Base-by-base conservation (phyloP, 2,797 vertebrate genomes). In the Pipistrellus nathusii region DNA sequence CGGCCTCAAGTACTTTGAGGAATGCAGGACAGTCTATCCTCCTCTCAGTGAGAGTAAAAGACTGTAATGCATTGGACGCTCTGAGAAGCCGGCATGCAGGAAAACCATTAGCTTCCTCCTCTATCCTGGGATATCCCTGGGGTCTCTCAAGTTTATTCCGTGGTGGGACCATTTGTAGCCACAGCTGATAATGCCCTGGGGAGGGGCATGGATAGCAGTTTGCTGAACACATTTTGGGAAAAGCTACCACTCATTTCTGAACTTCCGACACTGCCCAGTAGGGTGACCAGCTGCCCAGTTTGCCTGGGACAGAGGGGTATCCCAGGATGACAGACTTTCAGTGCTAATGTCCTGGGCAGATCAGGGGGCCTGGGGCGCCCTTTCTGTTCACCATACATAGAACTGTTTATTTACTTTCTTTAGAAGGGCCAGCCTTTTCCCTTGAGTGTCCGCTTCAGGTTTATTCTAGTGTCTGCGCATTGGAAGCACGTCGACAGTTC, bases 71-170 rank as follows among this genome's bases (percentile, higher is more conserved):
- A 20, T 5, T 18, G 35, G 68, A 83, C 48, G 14, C 93, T 75
- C 44, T 27, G 41, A 75, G 72, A 95, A 62, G 13, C 51, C 8
- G 13, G 27, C n/a, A 9, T 27, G 85, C 51, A 76, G 55, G 64
- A 91, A 93, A 84, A 89, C 66, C 55, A 51, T 92, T 89, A 77
- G 81, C 55, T 57, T 82, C 84, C 73, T 95, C 48, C 38, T n/a
- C 59, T 96, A 62, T 64, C 32, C 66, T 84, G 84, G 86, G 51
- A 48, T 78, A 51, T 91, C 81, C 91, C 94, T 89, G 72, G 84
- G n/a, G 80, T 95, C 64, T 91, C 94, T 85, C 59, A 71, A 2
- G 53, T 90, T 93, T 88, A 83, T 85, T 92, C 72, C 30, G 12
- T 64, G 77, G 66, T 87, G 87, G 35, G 57, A 69, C 46, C 48